phyloP scores from a whole-genome alignment of 1,140 invertebrate genomes.

The Drosophila prosaltans region DNA sequence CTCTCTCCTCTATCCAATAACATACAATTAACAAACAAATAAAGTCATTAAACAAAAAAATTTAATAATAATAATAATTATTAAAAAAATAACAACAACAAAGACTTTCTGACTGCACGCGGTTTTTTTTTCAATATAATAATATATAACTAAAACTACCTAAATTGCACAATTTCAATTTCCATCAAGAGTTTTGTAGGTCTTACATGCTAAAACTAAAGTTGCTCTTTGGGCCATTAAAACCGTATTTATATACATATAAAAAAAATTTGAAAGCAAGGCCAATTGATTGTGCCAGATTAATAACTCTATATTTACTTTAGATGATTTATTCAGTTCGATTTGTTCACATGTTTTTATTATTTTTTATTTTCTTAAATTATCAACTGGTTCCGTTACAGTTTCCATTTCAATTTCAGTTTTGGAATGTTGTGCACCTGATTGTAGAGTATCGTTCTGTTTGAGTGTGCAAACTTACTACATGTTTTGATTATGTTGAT shows the following conservation, averaged over 20 bases:
- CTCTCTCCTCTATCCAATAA: constrained; percentile 27
- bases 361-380: constrained; percentile 13
- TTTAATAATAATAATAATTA: background rate
- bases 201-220: constrained; percentile 65
- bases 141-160: constrained; percentile 29
- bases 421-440: constrained; percentile 67
- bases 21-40: constrained; percentile 37
- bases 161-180: constrained; percentile 77
- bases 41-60: background rate
- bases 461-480: constrained; percentile 34
- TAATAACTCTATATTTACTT: constrained; percentile 16
- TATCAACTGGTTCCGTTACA: constrained; percentile 16
- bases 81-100: constrained; percentile 41
- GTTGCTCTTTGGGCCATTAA: constrained; percentile 82
- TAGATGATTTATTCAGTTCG: constrained; percentile 32
- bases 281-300: constrained; percentile 37
- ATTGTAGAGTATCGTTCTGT: constrained; percentile 56
- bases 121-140: constrained; percentile 61
- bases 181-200: constrained; percentile 72
- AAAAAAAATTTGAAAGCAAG: constrained; percentile 33
- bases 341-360: constrained; percentile 24
- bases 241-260: constrained; percentile 46
- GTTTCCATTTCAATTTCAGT: constrained; percentile 44
- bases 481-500: constrained; percentile 25
- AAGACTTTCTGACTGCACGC: constrained; percentile 75